Conservation (phyloP, 1,140 invertebrate genomes). For the Polypedilum vanderplanki region DNA sequence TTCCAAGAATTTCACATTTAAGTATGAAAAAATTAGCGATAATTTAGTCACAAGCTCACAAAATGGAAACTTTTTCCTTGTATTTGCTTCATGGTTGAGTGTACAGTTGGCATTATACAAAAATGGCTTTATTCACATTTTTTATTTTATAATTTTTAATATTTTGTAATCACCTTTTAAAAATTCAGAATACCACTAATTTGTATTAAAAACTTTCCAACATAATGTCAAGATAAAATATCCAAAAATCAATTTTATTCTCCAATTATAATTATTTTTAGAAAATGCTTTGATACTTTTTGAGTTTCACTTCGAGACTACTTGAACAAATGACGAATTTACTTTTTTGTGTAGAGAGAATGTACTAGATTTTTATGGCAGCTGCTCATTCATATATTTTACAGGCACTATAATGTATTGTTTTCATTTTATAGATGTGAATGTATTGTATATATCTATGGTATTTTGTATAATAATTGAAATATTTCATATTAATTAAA, state of each 20-base stretch:
- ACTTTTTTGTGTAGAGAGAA: background rate
- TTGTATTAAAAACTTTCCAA: background rate
- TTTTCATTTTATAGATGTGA: too few species aligned
- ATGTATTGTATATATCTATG: too few species aligned
- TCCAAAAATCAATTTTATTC: background rate
- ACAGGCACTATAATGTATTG: too few species aligned
- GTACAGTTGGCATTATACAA: background rate
- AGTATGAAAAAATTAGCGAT: background rate
- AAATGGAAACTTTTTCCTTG: background rate
- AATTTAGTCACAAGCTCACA: conserved; percentile 6
- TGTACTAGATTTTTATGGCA: background rate
- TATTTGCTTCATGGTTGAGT: background rate
- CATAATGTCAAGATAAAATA: conserved; percentile 4
- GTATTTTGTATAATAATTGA: too few species aligned
- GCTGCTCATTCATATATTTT: background rate
- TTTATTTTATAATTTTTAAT: background rate
- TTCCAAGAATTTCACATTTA: background rate
- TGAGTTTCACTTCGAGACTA: background rate
- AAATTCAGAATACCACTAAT: background rate
- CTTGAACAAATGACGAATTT: background rate
- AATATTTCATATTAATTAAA: too few species aligned
- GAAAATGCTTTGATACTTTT: background rate
- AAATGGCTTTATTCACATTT: background rate
- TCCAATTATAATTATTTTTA: background rate
- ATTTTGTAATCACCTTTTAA: background rate